Evolutionary conservation across 2,888 invertebrate genomes (phyloP), one percentile per base, ranked within the genome.

Genomic region (Nymphalis polychloros): DNA sequence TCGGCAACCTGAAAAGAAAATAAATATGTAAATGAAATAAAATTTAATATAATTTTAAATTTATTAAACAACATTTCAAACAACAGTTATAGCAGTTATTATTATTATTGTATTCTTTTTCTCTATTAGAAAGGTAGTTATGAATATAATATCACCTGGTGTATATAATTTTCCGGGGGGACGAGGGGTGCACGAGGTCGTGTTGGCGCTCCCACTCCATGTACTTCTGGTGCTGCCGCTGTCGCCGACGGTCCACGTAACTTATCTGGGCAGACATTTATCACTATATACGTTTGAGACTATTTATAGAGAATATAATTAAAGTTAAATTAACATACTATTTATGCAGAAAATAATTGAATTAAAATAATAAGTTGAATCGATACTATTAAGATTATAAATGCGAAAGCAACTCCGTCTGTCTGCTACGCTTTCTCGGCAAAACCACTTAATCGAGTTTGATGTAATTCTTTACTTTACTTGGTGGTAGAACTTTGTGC

Each of bases 241-340:
- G 93, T 31, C 96, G 94, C 70, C 96, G 95, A 46, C 96, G 94
- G 83, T 97, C 98, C 66, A 97, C 95, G 84, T 97, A 97, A 78
- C 95, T 95, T 70, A 97, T 96, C 92, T 92, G 70, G 5, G 31
- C 31, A n/a, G 20, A 52, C 10, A 41, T 8, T 1, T 8, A 10
- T 41, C 41, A 41, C 2, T 41, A 10, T 41, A 8, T 8, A 1
- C 8, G 10, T 10, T 8, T 10, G 2, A 35, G 1, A 8, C 35
- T 7, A 35, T 35, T 31, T 1, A 31, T 1, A 16, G 4, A 48
- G 4, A 48, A 48, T 17, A 41, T 23, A 31, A 62, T 17, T 16
- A 16, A 8, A 63, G 10, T 35, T 1, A 47, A 23, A 55, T 27
- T 6, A 31, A 31, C 27, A 6, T 6, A 31, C 5, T 23, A 23